Evolutionary conservation across 2,113 vertebrate species (phyloP), one percentile per base, ranked within the genome.

Genomic region (Halichoeres trimaculatus): DNA sequence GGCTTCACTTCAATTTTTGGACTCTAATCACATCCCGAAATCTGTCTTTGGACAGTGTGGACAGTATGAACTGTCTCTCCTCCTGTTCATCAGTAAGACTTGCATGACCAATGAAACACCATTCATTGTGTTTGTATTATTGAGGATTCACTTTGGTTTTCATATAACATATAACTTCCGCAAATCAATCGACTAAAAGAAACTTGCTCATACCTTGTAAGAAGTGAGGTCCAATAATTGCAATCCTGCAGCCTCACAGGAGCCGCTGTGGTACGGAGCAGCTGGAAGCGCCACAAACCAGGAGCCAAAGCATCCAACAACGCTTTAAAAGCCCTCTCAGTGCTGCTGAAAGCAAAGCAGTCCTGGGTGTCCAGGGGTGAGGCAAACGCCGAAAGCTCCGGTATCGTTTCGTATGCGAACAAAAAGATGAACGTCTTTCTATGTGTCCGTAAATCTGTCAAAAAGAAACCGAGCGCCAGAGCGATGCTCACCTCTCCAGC

Each of bases 401-500:
- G 43, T 61, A 16, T 43, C 38, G 23, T 24, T 23, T 36, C 17
- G 63, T 48, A 23, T 22, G 38, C 14, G 36, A 24, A 8, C 20
- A 34, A 24, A 2, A 36, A 50, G n/a, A 51, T 45, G 70, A 41
- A 14, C 17, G 14, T 43, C 38, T 23, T 0, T 24, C 66, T 4
- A 23, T 6, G 74, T 6, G 75, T 57, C 75, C 51, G 67, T 43
- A 61, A 14, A 76, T 69, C 67, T 50, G 73, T 8, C 26, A 26
- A 41, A 57, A 50, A 38, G 50, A 66, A 86, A 66, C 20, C 16
- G 20, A 81, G 90, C 76, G 85, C 76, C 78, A 20, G 81, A 87
- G 80, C 69, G 78, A 60, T 87, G 89, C 85, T 86, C 91, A 90
- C 91, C 85, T 93, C 90, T 87, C 85, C 88, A 85, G 92, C 91